phyloP scores from a whole-genome alignment of 2,113 vertebrate genomes.

The Origma solitaria region DNA sequence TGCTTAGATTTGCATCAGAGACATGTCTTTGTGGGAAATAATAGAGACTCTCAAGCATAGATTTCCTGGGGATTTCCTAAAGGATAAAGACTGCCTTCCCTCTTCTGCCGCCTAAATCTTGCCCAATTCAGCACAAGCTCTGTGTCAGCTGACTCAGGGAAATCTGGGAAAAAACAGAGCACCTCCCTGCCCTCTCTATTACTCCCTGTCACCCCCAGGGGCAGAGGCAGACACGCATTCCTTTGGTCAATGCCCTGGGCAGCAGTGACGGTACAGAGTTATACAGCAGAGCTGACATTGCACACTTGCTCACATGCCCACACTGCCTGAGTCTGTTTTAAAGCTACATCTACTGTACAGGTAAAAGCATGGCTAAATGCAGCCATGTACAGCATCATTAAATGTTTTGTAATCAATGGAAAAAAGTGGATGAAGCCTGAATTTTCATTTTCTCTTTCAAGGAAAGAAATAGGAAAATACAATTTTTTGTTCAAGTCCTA shows the following conservation, averaged over 20 bases:
- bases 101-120: not conserved
- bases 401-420: not conserved
- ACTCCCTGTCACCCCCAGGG: too few relatives aligned
- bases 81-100: not conserved
- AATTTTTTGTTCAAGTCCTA: not conserved
- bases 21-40: not conserved
- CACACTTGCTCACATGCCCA: not conserved
- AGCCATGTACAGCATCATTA: not conserved
- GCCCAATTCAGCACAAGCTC: not conserved
- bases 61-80: not conserved
- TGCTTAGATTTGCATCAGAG: not conserved
- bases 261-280: accelerated
- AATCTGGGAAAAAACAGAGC: not conserved
- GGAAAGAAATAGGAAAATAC: not conserved
- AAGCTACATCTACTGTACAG: not conserved
- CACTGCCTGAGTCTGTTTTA: not conserved
- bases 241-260: too few relatives aligned
- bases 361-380: not conserved
- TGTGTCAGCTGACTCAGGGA: not conserved
- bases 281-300: not conserved
- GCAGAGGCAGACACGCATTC: not conserved
- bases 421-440: not conserved
- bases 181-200: not conserved
- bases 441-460: not conserved
- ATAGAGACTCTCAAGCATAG: not conserved